Evolutionary conservation across 2,113 vertebrate species (phyloP).

Genomic region (Caretta caretta): DNA sequence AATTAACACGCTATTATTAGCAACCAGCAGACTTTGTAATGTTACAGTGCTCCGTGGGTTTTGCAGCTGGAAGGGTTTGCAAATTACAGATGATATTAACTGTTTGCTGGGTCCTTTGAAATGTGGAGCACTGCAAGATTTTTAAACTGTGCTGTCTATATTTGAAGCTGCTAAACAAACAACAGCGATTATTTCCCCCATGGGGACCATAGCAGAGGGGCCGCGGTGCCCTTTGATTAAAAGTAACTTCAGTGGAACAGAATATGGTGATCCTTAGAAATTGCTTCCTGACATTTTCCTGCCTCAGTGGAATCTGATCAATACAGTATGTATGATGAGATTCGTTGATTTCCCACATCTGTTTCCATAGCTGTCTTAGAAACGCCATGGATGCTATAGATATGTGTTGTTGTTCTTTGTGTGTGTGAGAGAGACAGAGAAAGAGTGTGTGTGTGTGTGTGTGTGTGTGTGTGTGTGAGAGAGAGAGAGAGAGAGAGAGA

Average conservation of each 20-base stretch:
- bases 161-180: not conserved
- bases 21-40: not conserved
- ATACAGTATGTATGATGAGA: conserved; percentile 2
- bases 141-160: not conserved
- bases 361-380: not conserved
- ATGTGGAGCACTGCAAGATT: not conserved
- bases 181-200: not conserved
- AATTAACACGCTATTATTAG: not conserved
- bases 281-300: conserved; percentile 14
- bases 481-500: too few species aligned
- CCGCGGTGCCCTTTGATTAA: conserved; percentile 24
- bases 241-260: conserved; percentile 32
- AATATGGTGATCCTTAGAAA: conserved; percentile 40
- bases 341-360: not conserved
- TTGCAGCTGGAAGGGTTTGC: not conserved
- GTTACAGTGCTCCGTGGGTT: not conserved
- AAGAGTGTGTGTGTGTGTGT: not conserved
- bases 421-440: not conserved
- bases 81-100: not conserved
- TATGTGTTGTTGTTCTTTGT: not conserved
- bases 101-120: not conserved
- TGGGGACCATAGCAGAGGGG: not conserved
- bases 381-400: not conserved
- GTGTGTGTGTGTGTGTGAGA: not conserved
- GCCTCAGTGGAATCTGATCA: conserved; percentile 17